These are phyloP conservation scores for Cyprinodon diabolis DNA, from an alignment of 2,797 vertebrate species.

Conservation along the genomic window DNA sequence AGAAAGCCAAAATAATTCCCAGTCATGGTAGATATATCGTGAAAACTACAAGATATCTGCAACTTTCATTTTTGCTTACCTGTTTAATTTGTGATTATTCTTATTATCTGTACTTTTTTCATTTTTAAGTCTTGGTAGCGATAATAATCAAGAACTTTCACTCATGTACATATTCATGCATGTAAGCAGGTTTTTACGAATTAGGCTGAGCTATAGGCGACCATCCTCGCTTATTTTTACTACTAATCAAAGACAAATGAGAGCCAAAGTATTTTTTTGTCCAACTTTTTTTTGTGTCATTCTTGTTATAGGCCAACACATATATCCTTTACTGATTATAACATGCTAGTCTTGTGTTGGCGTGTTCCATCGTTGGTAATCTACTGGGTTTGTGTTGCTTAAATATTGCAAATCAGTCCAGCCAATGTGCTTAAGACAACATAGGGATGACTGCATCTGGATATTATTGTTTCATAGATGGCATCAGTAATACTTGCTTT, in stretches of 20 bases:
- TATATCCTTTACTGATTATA: slow-evolving; percentile 12
- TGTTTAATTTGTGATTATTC: too few species aligned
- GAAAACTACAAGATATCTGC: too few species aligned
- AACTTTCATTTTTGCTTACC: too few species aligned
- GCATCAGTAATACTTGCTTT: slow-evolving; percentile 59
- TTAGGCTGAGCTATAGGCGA: too few species aligned
- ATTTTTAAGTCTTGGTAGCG: too few species aligned
- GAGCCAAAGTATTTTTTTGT: slow-evolving; percentile 56
- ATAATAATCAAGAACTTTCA: too few species aligned
- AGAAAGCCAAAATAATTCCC: too few species aligned
- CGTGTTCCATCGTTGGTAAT: slow-evolving; percentile 36
- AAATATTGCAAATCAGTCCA: slow-evolving; percentile 39
- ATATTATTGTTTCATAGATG: slow-evolving; percentile 62
- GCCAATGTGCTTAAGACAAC: slow-evolving; percentile 60
- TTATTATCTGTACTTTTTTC: too few species aligned
- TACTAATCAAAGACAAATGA: slow-evolving; percentile 48
- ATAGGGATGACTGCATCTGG: slow-evolving; percentile 54
- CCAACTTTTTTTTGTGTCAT: slow-evolving; percentile 71
- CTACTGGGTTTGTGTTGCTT: slow-evolving; percentile 53
- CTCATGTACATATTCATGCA: too few species aligned
- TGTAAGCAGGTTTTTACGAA: too few species aligned
- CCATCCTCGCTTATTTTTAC: too few species aligned
- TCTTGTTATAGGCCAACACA: slow-evolving; percentile 32
- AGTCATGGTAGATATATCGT: too few species aligned
- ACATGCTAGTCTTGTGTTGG: slow-evolving; percentile 5